phyloP scores from a whole-genome alignment of 2,113 vertebrate species.

The Callipepla squamata region DNA sequence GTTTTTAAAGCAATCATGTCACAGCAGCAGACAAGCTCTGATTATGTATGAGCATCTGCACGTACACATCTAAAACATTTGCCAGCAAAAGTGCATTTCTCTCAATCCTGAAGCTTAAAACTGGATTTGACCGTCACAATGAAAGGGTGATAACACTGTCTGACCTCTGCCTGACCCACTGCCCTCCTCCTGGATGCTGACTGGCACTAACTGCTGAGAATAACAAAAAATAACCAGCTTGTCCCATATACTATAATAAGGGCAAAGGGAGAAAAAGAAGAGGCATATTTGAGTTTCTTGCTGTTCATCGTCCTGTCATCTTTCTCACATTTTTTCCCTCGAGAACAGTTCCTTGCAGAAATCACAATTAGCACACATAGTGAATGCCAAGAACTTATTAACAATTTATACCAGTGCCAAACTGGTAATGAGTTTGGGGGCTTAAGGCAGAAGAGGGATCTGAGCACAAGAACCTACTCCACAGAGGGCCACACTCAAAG shows the following conservation, averaged over 20 bases:
- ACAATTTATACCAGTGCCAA: conserved; percentile 3
- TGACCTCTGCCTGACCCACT: conserved; percentile 85
- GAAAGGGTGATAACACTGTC: conserved; percentile 81
- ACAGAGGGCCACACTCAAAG: background rate
- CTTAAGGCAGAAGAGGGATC: conserved; percentile 23
- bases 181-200: conserved; percentile 76
- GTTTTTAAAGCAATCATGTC: conserved; percentile 1
- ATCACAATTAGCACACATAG: background rate
- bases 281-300: background rate
- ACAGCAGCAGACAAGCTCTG: conserved; percentile 34
- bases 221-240: conserved; percentile 64
- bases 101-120: conserved; percentile 86
- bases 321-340: background rate
- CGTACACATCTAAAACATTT: conserved; percentile 77
- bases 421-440: conserved; percentile 24
- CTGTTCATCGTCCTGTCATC: background rate
- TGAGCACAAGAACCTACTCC: background rate
- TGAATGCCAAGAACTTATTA: conserved; percentile 42
- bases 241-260: background rate
- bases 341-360: conserved; percentile 32
- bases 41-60: conserved; percentile 69
- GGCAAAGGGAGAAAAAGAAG: conserved; percentile 5
- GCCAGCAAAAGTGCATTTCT: conserved; percentile 87
- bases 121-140: conserved; percentile 89
- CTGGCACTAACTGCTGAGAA: conserved; percentile 57